These are phyloP conservation scores for Mycteria americana DNA, from an alignment of 2,797 vertebrate species.

Conservation along the genomic window DNA sequence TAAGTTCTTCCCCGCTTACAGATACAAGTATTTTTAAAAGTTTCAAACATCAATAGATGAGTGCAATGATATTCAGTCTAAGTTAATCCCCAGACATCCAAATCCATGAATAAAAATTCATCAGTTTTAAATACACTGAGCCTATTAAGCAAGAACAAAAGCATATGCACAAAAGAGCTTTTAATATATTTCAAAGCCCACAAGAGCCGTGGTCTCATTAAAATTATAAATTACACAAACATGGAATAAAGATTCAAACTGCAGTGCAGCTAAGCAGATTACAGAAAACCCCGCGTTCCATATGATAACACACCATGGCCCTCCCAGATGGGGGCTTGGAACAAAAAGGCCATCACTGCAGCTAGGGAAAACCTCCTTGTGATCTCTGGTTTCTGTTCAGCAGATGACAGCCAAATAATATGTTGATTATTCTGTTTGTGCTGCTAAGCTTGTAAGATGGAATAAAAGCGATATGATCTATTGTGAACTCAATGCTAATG, in stretches of 20 bases:
- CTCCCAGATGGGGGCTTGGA: slow-evolving; percentile 96
- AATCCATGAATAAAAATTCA: slow-evolving; percentile 88
- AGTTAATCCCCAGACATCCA: slow-evolving; percentile 83
- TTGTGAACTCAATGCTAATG: slow-evolving; percentile 80
- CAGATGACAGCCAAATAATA: slow-evolving; percentile 93
- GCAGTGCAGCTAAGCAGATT: slow-evolving; percentile 97
- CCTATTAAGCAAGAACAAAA: slow-evolving; percentile 92
- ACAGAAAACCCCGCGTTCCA: slow-evolving; percentile 93
- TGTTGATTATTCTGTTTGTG: slow-evolving; percentile 89
- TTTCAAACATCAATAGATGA: slow-evolving; percentile 74
- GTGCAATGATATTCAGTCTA: slow-evolving; percentile 79
- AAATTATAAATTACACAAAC: slow-evolving; percentile 99
- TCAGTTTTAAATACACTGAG: slow-evolving; percentile 94
- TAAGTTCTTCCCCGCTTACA: slow-evolving; percentile 42
- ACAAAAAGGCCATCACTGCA: slow-evolving; percentile 85
- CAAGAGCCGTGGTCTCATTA: slow-evolving; percentile 91
- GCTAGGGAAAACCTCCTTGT: slow-evolving; percentile 90
- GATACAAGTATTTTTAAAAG: slow-evolving; percentile 63
- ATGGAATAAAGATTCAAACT: slow-evolving; percentile 93
- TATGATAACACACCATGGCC: slow-evolving; percentile 92
- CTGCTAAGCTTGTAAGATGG: slow-evolving; percentile 82
- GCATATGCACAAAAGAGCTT: slow-evolving; percentile 89
- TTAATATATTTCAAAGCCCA: slow-evolving; percentile 93
- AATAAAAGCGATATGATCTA: slow-evolving; percentile 82
- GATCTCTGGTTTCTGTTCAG: slow-evolving; percentile 92